phyloP scores from a whole-genome alignment of 2,113 vertebrate species.

The Speoplatyrhinus poulsoni region DNA sequence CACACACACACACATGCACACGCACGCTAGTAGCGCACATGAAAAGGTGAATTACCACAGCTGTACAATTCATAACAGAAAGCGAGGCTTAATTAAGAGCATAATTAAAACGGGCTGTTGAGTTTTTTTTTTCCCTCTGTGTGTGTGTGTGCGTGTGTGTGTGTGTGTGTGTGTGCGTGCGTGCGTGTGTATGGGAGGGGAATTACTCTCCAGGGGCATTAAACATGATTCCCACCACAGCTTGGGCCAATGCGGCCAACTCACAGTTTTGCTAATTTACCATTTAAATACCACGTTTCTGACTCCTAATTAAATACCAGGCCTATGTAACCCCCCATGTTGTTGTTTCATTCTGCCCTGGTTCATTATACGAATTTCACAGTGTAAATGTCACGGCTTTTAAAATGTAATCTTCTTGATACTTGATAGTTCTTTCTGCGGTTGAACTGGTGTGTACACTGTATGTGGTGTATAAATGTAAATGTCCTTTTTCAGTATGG shows the following conservation, averaged over 20 bases:
- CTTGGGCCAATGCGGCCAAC: conserved; percentile 53
- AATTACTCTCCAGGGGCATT: conserved; percentile 24
- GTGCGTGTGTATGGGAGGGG: conserved; percentile 3
- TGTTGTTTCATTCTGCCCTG: conserved; percentile 11
- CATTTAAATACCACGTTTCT: conserved; percentile 65
- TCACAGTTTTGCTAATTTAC: conserved; percentile 54
- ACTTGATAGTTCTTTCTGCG: not conserved
- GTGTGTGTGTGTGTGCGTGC: conserved; percentile 20
- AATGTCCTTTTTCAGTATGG: too few relatives aligned
- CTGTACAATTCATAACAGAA: not conserved
- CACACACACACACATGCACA: conserved; percentile 1
- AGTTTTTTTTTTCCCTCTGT: conserved; percentile 46
- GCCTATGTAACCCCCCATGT: not conserved
- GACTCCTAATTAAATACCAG: conserved; percentile 62
- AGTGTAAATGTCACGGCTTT: conserved; percentile 35
- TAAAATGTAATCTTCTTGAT: conserved; percentile 26
- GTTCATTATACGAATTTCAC: not conserved
- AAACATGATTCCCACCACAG: conserved; percentile 34
- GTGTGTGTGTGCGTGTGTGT: conserved; percentile 23
- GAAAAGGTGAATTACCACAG: not conserved
- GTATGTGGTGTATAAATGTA: too few relatives aligned
- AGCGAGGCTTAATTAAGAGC: conserved; percentile 62
- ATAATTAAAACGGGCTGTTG: conserved; percentile 59
- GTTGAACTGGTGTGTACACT: too few relatives aligned
- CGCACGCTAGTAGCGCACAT: not conserved